Conservation (phyloP, 2,113 vertebrate genomes). For the Labeo catla region DNA sequence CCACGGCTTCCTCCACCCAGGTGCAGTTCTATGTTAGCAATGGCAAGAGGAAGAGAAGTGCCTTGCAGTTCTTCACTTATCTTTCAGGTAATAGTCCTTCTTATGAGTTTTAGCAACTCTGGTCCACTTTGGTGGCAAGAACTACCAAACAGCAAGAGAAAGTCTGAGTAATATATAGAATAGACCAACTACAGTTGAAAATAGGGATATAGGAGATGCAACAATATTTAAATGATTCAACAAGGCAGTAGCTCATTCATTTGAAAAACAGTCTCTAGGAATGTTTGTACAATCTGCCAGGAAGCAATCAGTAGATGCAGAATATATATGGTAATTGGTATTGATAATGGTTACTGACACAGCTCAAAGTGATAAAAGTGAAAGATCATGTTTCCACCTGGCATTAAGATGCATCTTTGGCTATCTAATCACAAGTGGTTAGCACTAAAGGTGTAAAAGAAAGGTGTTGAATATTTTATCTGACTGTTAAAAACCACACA, state of each 20-base stretch:
- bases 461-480: not conserved
- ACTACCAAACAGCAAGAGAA: not conserved
- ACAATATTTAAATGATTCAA: no score
- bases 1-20: slow-evolving; percentile 79
- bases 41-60: slow-evolving; percentile 91
- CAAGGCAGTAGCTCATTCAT: not conserved
- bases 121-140: not conserved
- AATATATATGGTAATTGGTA: no score
- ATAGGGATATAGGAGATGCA: not conserved
- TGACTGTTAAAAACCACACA: not conserved
- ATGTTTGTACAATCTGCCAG: no score
- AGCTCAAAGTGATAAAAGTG: no score
- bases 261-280: not conserved
- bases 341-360: not conserved
- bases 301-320: not conserved
- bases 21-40: slow-evolving; percentile 95
- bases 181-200: not conserved
- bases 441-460: not conserved
- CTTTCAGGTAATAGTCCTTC: slow-evolving; percentile 76
- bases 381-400: no score
- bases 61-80: slow-evolving; percentile 87
- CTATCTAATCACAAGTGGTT: no score
- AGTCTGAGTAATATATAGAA: not conserved
- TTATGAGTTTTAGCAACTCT: not conserved
- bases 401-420: no score